Evolutionary conservation across 2,888 invertebrate genomes (phyloP), one percentile per base, ranked within the genome.

Genomic region (Alitta virens): DNA sequence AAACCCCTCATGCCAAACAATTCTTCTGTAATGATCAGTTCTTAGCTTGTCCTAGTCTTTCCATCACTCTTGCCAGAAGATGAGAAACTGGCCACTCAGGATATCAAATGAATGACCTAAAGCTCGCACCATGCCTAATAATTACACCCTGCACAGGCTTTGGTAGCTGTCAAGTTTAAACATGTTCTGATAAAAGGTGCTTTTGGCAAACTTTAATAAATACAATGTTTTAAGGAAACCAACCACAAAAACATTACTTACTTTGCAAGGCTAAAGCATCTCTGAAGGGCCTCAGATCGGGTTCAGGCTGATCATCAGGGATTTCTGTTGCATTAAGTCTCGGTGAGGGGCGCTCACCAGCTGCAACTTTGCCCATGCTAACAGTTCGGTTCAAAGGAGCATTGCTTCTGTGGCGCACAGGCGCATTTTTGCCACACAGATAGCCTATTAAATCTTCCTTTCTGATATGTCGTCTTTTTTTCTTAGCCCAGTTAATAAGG

Each of bases 401-500:
- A n/a, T 69, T 58, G n/a, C 61, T 60, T 38, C 71, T 64, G 27
- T 66, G 65, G n/a, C 76, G 67, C 21, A 86, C 85, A 65, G 89
- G 89, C 63, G 87, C 85, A 57, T 69, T 75, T 70, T 78, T 79
- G 42, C 90, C 91, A 72, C 90, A 87, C 63, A 91, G 85, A 84
- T 89, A 91, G 21, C 90, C 89, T 72, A 91, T 83, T 26, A 91
- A 84, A 77, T 91, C 91, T 75, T 91, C 90, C 46, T 90, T 84
- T 26, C 89, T 85, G 71, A 91, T 90, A 79, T 88, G 86, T 71
- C 89, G 85, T 56, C 89, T 85, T 23, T 61, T 71, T 82, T 89
- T 90, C 70, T 87, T 85, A 18, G 88, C 89, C 91, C 90, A 91
- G 73, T 88, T 88, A 72, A 90, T 85, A 74, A 91, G 82, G 83